Evolutionary conservation across 1,140 invertebrate genomes (phyloP).

Genomic region (Potamilus streckersoni): DNA sequence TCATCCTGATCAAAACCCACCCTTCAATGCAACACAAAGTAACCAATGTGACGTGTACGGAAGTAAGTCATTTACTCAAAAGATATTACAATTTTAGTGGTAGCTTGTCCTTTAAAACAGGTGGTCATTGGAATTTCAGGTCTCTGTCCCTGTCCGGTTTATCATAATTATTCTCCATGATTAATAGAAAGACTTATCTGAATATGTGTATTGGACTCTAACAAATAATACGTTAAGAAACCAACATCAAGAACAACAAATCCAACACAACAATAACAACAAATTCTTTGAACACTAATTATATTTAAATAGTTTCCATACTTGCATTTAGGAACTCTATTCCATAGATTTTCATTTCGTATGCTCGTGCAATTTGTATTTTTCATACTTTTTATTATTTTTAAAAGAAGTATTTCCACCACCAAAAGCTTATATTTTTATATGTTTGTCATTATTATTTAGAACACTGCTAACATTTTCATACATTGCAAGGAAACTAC

Average conservation of each 20-base stretch:
- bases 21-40: neutral
- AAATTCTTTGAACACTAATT: no score
- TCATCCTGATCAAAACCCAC: constrained; percentile 11
- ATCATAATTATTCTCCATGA: no score
- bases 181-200: no score
- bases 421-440: neutral
- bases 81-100: neutral
- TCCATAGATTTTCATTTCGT: neutral
- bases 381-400: neutral
- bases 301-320: no score
- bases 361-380: neutral
- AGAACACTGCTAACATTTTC: neutral
- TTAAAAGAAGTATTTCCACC: neutral
- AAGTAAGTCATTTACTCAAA: constrained; percentile 12
- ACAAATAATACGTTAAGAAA: no score
- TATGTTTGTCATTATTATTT: neutral
- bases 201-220: no score
- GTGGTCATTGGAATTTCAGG: neutral
- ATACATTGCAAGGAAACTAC: constrained; percentile 13
- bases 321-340: no score
- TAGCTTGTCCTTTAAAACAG: neutral
- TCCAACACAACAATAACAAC: no score
- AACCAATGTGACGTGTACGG: constrained; percentile 24
- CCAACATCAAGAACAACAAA: no score
- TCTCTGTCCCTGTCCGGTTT: no score